Percentiles rank a stretch among this genome's conserved stretches.
These are phyloP conservation scores for Machaerirhynchus nigripectus DNA, from an alignment of 2,113 vertebrate species.

Conservation along the genomic window DNA sequence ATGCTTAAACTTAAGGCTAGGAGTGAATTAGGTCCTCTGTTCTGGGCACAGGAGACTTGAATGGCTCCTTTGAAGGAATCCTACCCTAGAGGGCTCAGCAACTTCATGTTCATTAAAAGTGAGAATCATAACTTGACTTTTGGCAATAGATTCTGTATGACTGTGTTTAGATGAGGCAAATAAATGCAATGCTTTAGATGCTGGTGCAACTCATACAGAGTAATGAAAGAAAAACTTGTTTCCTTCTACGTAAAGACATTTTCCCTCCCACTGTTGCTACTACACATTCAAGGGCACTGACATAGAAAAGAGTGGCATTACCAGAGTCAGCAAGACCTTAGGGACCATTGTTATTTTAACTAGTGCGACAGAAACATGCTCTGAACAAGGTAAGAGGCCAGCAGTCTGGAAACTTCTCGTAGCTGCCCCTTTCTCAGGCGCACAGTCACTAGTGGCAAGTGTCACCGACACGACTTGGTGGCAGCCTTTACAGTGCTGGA, in stretches of 20 bases:
- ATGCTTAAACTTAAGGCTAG: not conserved
- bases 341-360: not conserved
- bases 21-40: not conserved
- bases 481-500: constrained; percentile 20
- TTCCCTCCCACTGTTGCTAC: not conserved
- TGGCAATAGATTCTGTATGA: not conserved
- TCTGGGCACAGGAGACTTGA: not conserved
- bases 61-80: not conserved
- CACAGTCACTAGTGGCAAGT: not conserved
- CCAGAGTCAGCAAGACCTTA: not conserved
- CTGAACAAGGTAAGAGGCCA: not conserved
- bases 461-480: not conserved
- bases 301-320: not conserved
- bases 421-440: not conserved
- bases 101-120: constrained; percentile 22
- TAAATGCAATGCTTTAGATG: not conserved
- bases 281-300: not conserved
- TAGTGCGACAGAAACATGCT: not conserved
- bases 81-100: not conserved
- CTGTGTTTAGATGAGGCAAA: not conserved
- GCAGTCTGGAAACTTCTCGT: not conserved
- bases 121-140: constrained; percentile 15
- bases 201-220: not conserved
- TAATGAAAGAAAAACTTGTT: not conserved
- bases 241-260: not conserved